These are phyloP conservation scores for Lutjanus argentimaculatus DNA, from an alignment of 2,797 vertebrate genomes.

Conservation along the genomic window DNA sequence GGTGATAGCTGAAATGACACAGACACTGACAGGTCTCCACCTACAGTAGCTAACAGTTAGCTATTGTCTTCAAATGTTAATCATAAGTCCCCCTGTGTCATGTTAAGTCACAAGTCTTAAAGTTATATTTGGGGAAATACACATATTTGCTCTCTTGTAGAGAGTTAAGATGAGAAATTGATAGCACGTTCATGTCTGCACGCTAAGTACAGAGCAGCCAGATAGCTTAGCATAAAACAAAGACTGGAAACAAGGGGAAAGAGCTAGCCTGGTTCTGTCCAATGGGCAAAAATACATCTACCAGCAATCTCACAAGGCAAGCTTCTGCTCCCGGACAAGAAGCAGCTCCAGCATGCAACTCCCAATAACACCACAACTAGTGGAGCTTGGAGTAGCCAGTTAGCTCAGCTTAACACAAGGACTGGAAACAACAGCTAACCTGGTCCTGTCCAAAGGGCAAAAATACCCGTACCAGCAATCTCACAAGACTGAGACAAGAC, in stretches of 20 bases:
- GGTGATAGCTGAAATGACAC: slow-evolving; percentile 14
- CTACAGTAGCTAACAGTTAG: slow-evolving; percentile 15
- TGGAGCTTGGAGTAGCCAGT: neutral
- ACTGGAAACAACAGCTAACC: too few species aligned
- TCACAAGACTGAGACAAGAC: neutral
- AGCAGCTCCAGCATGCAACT: neutral
- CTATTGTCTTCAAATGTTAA: slow-evolving; percentile 38
- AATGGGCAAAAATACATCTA: neutral
- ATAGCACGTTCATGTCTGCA: neutral
- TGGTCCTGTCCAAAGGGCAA: neutral
- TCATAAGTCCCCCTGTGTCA: slow-evolving; percentile 21
- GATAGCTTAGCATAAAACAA: neutral
- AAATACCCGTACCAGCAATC: neutral
- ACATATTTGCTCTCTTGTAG: neutral
- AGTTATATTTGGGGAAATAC: neutral
- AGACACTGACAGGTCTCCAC: slow-evolving; percentile 18
- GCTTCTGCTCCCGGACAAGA: neutral
- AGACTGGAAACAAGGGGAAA: neutral
- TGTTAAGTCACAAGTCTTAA: neutral
- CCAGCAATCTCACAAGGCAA: neutral
- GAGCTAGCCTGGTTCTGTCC: too few species aligned
- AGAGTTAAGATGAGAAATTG: neutral
- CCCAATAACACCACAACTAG: neutral
- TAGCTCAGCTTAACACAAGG: neutral
- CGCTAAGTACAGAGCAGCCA: neutral